Evolutionary conservation across 2,888 invertebrate genomes (phyloP).

Genomic region (Spialia ferax): DNA sequence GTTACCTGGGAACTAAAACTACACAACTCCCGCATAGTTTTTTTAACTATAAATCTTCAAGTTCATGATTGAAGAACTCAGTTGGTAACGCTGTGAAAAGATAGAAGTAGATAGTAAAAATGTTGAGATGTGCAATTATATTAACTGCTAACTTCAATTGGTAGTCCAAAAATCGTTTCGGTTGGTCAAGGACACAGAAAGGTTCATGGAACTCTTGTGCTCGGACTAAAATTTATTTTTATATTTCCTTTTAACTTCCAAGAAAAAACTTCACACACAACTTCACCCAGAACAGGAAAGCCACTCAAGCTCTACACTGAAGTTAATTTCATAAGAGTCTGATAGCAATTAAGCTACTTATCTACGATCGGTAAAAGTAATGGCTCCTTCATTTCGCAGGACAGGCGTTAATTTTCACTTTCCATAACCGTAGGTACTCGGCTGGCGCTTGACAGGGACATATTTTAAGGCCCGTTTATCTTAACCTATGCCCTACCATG

Average conservation of each 20-base stretch:
- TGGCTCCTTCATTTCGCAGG: slow-evolving; percentile 40
- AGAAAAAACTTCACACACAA: not conserved
- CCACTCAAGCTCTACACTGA: not conserved
- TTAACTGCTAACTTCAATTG: not conserved
- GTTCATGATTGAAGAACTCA: not conserved
- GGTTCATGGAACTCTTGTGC: no score
- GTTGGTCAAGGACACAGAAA: no score
- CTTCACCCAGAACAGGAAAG: not conserved
- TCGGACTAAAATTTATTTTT: no score
- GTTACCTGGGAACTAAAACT: slow-evolving; percentile 22
- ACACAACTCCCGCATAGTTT: not conserved
- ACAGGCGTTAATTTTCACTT: slow-evolving; percentile 62
- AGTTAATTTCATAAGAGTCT: slow-evolving; percentile 18
- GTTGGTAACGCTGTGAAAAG: not conserved
- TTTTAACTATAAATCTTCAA: slow-evolving; percentile 19
- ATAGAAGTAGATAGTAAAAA: not conserved
- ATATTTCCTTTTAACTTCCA: not conserved
- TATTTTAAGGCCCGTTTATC: slow-evolving; percentile 34
- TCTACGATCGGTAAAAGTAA: slow-evolving; percentile 36
- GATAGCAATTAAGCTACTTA: slow-evolving; percentile 35
- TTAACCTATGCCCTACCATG: slow-evolving; percentile 46
- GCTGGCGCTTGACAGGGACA: slow-evolving; percentile 42
- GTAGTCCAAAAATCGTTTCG: no score
- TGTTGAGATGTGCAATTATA: not conserved
- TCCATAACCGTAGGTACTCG: slow-evolving; percentile 59